Base-by-base conservation (phyloP, 2,888 invertebrate genomes). In the Cephus pygmeus region DNA sequence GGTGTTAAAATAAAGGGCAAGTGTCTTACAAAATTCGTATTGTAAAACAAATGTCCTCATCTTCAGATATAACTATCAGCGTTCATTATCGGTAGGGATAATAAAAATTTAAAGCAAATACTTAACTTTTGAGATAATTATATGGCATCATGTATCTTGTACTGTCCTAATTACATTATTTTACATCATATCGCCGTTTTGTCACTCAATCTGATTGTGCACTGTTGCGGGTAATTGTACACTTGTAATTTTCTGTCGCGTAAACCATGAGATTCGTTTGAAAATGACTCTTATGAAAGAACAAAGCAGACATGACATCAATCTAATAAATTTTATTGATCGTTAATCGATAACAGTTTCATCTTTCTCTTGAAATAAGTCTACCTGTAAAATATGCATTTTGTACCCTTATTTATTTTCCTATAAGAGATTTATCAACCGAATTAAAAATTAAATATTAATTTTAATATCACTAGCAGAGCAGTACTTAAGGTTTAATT, bases 81-180 rank as follows among this genome's bases (percentile, higher is more conserved):
- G 73, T 78, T 71, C 36, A n/a, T n/a, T 78, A 69, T 31, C 31
- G 75, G 75, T 56, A 73, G 56, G 69, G 73, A 77, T 81, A 76
- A 69, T 31, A 73, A 68, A 77, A 73, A 75, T 36, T 75, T 77
- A 56, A 79, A 83, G 76, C 73, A 76, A 78, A 73, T 35, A 74
- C 73, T 77, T 77, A 69, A 77, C 34, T 69, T 80, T 77, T 75
- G 75, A 69, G 30, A 76, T 75, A 36, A 71, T 80, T 79, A 83
- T 78, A 77, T 75, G 77, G 77, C 80, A 83, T 83, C 80, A 80
- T 86, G 82, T 86, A 85, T 82, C 80, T 83, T 84, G 80, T 84
- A 82, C 80, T 83, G 80, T 83, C 78, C 73, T 81, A 85, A 86
- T 86, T 84, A 85, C 81, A 85, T 77, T 83, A 83, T 86, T 86